Evolutionary conservation across 2,888 invertebrate species (phyloP), one percentile per base, ranked within the genome.

Genomic region (Amiota minor): DNA sequence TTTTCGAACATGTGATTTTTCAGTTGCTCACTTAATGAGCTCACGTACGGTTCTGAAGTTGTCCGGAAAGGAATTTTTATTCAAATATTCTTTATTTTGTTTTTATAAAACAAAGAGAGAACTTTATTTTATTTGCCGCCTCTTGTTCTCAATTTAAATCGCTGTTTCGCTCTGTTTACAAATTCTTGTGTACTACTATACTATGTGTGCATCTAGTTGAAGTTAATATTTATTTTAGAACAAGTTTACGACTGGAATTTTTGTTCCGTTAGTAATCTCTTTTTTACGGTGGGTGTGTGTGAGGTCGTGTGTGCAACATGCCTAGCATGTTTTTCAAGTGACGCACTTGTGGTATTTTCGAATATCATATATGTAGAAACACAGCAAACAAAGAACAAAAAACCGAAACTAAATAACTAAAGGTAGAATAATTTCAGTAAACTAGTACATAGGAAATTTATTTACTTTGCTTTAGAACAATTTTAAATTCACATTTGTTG

Each of bases 371-470:
- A 35, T 35, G 0, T 35, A 61, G 45, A 16, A 50, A 49, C 59
- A 61, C 35, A 47, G 53, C 70, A 59, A 67, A 73, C 55, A 46
- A 69, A 75, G 72, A 55, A 65, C 55, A 65, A 50, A 55, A 68
- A 61, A 49, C 20, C 70, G 10, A 67, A 70, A 47, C 74, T 72
- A 68, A 62, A 71, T 67, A 70, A 70, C 50, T 45, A 16, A 16
- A 46, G 14, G 56, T 73, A 77, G 76, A 75, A 81, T 35, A 35
- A 6, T 35, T 35, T 35, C 35, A 35, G 35, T 35, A 35, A 35
- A 35, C 35, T 35, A 35, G 35, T 6, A 35, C 6, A 35, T 1
- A 6, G 35, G 35, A 35, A 35, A 35, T 35, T 35, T 35, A 35
- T 35, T 35, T 35, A 35, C 35, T 35, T 35, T 35, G 35, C 35